Conservation (phyloP, 2,888 invertebrate species). For the Pyrrhopygopsis socrates region DNA sequence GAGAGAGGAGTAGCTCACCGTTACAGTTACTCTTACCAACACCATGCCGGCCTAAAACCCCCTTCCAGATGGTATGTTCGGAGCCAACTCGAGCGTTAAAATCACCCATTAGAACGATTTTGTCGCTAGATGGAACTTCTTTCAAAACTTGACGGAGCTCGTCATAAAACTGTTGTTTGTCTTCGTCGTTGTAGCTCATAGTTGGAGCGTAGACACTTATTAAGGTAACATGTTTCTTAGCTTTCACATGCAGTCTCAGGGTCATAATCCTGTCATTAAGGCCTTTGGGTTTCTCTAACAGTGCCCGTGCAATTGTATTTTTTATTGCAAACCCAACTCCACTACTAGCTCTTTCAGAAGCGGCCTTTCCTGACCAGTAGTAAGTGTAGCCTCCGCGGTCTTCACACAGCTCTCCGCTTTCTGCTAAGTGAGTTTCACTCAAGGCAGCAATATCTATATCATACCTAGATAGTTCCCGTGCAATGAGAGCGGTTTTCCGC, state of each 20-base stretch:
- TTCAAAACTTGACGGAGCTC: not conserved
- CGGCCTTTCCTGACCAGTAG: conserved; percentile 8
- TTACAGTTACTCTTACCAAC: conserved; percentile 1
- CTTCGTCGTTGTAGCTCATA: conserved; percentile 8
- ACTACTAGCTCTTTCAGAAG: conserved; percentile 4
- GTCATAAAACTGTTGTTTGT: not conserved
- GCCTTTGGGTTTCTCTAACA: conserved; percentile 58
- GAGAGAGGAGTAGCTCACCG: not conserved
- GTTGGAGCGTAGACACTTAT: conserved; percentile 52
- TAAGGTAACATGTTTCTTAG: conserved; percentile 46
- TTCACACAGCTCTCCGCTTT: conserved; percentile 9
- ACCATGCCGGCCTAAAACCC: conserved; percentile 5
- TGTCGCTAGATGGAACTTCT: conserved; percentile 23
- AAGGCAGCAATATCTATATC: conserved; percentile 19
- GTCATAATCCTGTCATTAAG: conserved; percentile 61
- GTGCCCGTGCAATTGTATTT: conserved; percentile 36
- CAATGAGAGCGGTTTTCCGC: conserved; percentile 18
- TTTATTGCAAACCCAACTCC: conserved; percentile 15
- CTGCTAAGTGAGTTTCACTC: conserved; percentile 8
- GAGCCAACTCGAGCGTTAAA: not conserved
- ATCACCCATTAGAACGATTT: not conserved
- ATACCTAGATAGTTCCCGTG: conserved; percentile 1
- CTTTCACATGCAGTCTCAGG: conserved; percentile 15
- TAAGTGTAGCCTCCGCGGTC: conserved; percentile 23
- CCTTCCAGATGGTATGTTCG: not conserved